Evolutionary conservation across 2,888 invertebrate genomes (phyloP).

Genomic region (Scaptomyza caliginosa): DNA sequence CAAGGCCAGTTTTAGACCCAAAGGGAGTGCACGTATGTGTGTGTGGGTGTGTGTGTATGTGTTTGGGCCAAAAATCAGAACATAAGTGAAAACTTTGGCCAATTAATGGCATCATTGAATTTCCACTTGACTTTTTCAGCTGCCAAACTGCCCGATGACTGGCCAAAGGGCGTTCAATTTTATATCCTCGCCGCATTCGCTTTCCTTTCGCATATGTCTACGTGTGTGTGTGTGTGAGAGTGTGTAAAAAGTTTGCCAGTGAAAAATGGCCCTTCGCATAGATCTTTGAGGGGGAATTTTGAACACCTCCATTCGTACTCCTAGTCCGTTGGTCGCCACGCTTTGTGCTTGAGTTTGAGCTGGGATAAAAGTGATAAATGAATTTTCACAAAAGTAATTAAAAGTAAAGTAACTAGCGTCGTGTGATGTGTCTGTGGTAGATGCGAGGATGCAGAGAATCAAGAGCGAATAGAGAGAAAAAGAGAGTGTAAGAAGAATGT

Average conservation of each 20-base stretch:
- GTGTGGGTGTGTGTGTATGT: slow-evolving; percentile 23
- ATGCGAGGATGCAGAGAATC: slow-evolving; percentile 3
- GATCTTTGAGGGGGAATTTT: slow-evolving; percentile 45
- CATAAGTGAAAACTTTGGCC: slow-evolving; percentile 81
- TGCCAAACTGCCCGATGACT: slow-evolving; percentile 79
- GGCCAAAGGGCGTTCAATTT: slow-evolving; percentile 78
- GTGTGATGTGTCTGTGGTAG: slow-evolving; percentile 74
- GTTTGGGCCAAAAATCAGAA: slow-evolving; percentile 70
- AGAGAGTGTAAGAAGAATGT: background rate
- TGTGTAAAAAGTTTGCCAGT: slow-evolving; percentile 69
- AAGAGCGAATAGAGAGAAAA: background rate
- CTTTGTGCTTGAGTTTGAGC: slow-evolving; percentile 56
- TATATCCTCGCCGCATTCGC: slow-evolving; percentile 49
- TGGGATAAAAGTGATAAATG: slow-evolving; percentile 80
- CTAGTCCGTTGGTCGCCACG: slow-evolving; percentile 45
- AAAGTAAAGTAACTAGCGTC: slow-evolving; percentile 79
- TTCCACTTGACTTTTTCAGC: slow-evolving; percentile 79
- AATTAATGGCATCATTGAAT: slow-evolving; percentile 81
- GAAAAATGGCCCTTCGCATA: slow-evolving; percentile 74
- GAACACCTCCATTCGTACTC: background rate
- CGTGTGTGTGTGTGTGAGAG: slow-evolving; percentile 7
- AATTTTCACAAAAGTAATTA: slow-evolving; percentile 81
- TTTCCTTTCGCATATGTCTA: slow-evolving; percentile 1
- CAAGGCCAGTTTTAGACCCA: slow-evolving; percentile 42
- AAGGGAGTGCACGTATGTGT: slow-evolving; percentile 2